Evolutionary conservation across 2,797 vertebrate genomes (phyloP).

Genomic region (Emydoidea blandingii): DNA sequence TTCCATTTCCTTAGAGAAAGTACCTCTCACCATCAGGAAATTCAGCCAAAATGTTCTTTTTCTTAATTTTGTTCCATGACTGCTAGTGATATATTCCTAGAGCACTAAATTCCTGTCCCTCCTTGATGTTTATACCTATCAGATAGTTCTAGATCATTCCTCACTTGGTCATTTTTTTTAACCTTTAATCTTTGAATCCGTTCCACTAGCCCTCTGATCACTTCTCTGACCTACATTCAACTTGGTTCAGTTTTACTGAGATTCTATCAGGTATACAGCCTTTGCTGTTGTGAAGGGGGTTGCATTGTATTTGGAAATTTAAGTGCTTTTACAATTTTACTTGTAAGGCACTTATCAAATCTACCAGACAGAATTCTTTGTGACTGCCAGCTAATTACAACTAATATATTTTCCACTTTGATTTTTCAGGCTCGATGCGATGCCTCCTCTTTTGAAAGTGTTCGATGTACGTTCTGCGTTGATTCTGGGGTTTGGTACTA

Average conservation of each 20-base stretch:
- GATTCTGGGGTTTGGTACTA: conserved; percentile 99
- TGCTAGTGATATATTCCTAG: not conserved
- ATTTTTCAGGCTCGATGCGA: conserved; percentile 93
- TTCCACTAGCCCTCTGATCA: rapidly evolving
- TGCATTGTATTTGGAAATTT: not conserved
- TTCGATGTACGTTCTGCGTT: conserved; percentile 98
- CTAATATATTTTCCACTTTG: not conserved
- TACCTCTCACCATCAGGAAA: not conserved
- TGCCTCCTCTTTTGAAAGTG: conserved; percentile 98
- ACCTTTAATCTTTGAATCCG: not conserved
- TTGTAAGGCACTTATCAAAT: rapidly evolving
- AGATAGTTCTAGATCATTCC: not conserved
- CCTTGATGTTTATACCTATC: not conserved
- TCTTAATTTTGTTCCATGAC: not conserved
- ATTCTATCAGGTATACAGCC: not conserved
- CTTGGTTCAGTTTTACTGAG: not conserved
- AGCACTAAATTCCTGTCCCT: not conserved
- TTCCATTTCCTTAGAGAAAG: not conserved
- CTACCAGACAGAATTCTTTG: not conserved
- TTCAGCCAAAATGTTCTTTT: not conserved
- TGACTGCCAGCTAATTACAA: not conserved
- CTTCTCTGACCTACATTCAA: not conserved
- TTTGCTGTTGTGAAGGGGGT: not conserved
- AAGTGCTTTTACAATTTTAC: not conserved
- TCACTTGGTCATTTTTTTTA: not conserved